Base-by-base conservation (phyloP, 53 echinoderm and acorn worm genomes). In the Luidia sarsii region DNA sequence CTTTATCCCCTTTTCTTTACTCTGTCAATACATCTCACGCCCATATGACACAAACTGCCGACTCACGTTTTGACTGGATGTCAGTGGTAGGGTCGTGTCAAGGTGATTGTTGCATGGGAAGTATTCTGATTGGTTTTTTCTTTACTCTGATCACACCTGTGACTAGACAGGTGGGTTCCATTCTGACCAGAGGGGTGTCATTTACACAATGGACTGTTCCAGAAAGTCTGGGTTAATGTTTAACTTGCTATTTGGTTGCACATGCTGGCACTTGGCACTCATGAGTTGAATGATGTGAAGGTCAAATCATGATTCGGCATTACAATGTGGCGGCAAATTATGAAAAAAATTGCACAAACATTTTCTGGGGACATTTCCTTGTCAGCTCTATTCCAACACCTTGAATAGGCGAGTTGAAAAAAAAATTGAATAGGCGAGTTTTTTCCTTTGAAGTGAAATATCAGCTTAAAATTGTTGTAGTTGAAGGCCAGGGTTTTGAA, bases 11-110 rank as follows among this genome's bases (percentile, higher is more conserved):
- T 36, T 48, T 30, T 25, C 43, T 46, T n/a, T 68, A 28, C 77
- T 77, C 60, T 61, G 77, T 77, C 77, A 77, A 77, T 48, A n/a
- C n/a, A 60, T 41, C 72, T 23, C 77, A 59, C 77, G 28, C 77
- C 31, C 46, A 59, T n/a, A 74, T 55, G 51, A 45, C 18, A 75
- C 29, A 60, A 75, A 60, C 59, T 46, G 60, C 77, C 11, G 3
- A 43, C 45, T 75, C 75, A 75, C 60, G 32, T 32, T n/a, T 60
- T 77, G 77, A 61, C 77, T 45, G n/a, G 45, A 60, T 32, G 77
- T 77, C 77, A 77, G n/a, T 36, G 9, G 46, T 41, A 8, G 30
- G 14, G 45, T 18, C 16, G 77, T 60, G 77, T 77, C 59, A 77
- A 77, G 77, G 77, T 41, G 60, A 77, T 32, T 20, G 11, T 20